phyloP scores from a whole-genome alignment of 1,140 invertebrate species.

The Danaus melanippus region DNA sequence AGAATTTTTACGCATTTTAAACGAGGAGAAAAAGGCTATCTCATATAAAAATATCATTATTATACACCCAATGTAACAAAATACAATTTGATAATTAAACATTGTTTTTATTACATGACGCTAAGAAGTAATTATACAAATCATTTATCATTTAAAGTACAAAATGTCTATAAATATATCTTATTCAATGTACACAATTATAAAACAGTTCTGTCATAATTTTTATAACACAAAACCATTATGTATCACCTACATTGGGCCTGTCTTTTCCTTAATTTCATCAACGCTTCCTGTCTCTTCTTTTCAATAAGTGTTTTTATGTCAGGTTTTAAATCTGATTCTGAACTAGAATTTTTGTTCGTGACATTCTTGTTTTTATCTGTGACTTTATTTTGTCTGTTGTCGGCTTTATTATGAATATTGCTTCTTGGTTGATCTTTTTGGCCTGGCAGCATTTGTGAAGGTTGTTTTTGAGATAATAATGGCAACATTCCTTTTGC shows the following conservation, averaged over 20 bases:
- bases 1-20: too few species aligned
- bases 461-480: conserved; percentile 22
- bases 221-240: background rate
- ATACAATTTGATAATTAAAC: conserved; percentile 1
- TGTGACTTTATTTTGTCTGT: background rate
- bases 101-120: background rate
- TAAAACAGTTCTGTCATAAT: too few species aligned
- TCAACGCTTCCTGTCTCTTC: conserved; percentile 60
- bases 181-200: conserved; percentile 6
- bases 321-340: conserved; percentile 12
- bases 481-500: conserved; percentile 47
- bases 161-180: too few species aligned
- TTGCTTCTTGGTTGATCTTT: background rate
- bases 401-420: background rate
- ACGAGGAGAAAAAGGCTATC: too few species aligned
- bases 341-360: conserved; percentile 1
- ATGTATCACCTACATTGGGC: conserved; percentile 12
- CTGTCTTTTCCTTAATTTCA: conserved; percentile 49
- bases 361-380: conserved; percentile 19
- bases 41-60: too few species aligned
- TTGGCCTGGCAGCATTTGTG: too few species aligned
- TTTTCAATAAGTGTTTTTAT: conserved; percentile 52
- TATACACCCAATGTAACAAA: too few species aligned
- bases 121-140: too few species aligned
- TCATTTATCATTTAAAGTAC: too few species aligned